These are phyloP conservation scores for Argopecten irradians DNA, from an alignment of 1,140 invertebrate species.

Conservation along the genomic window DNA sequence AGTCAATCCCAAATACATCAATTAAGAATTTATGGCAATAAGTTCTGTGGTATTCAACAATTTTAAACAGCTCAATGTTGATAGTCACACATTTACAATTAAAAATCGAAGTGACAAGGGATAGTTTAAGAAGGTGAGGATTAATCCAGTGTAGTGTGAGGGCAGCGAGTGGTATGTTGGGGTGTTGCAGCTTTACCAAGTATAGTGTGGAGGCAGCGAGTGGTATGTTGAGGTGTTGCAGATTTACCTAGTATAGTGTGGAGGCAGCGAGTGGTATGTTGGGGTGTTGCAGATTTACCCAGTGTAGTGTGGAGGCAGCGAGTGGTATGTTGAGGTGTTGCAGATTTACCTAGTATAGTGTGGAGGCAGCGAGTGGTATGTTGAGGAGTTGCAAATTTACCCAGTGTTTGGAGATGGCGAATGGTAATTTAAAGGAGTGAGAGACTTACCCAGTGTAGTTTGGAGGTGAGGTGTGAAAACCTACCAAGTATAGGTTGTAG, in stretches of 20 bases:
- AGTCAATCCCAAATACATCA: no score
- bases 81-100: no score
- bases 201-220: not conserved
- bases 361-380: not conserved
- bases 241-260: not conserved
- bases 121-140: no score
- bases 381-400: not conserved
- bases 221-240: not conserved
- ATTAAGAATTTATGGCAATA: not conserved
- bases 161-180: no score
- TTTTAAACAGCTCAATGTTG: no score
- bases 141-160: no score
- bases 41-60: no score
- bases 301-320: not conserved
- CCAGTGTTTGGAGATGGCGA: no score
- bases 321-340: not conserved
- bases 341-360: not conserved
- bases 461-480: not conserved
- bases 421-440: no score
- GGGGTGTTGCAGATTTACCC: not conserved
- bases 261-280: not conserved
- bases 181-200: not conserved
- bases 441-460: not conserved
- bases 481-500: not conserved
- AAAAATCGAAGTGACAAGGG: no score